Percentiles rank a stretch among this genome's conserved stretches.
These are phyloP conservation scores for Drosophila bifasciata DNA, from an alignment of 1,140 invertebrate genomes.

Conservation along the genomic window DNA sequence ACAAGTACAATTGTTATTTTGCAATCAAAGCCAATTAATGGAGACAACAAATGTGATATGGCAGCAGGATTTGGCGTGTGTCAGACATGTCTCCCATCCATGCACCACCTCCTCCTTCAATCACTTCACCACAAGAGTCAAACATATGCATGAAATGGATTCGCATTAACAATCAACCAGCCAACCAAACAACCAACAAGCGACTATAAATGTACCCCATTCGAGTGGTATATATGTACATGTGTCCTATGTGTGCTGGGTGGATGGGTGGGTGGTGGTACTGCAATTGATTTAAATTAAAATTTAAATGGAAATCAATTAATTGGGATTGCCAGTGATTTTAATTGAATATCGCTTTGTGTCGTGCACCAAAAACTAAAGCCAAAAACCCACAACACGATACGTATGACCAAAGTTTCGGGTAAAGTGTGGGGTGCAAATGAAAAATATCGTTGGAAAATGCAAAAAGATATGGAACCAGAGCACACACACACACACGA, in stretches of 20 bases:
- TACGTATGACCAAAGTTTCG: too few relatives aligned
- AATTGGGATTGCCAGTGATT: slow-evolving; percentile 57
- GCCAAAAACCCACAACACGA: slow-evolving; percentile 13
- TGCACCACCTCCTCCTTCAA: background rate
- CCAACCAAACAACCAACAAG: slow-evolving; percentile 15
- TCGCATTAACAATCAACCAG: slow-evolving; percentile 34
- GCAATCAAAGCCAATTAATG: slow-evolving; percentile 76
- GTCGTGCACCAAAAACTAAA: slow-evolving; percentile 37
- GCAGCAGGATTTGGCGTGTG: slow-evolving; percentile 62
- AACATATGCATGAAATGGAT: slow-evolving; percentile 28
- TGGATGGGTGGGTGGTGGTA: background rate
- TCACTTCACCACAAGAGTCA: slow-evolving; percentile 27
- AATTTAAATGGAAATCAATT: slow-evolving; percentile 73
- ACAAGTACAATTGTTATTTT: slow-evolving; percentile 66
- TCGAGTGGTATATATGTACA: slow-evolving; percentile 38
- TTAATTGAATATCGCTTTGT: slow-evolving; percentile 65
- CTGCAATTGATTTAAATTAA: slow-evolving; percentile 64
- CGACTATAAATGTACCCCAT: slow-evolving; percentile 47
- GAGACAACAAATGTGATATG: slow-evolving; percentile 57
- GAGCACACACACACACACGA: slow-evolving; percentile 25
- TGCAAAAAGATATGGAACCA: slow-evolving; percentile 8
- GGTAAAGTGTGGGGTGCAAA: too few relatives aligned
- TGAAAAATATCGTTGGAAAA: background rate
- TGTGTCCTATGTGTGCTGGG: slow-evolving; percentile 1
- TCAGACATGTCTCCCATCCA: slow-evolving; percentile 11